phyloP scores from a whole-genome alignment of 2,113 vertebrate species.

The Hemiprocne comata region DNA sequence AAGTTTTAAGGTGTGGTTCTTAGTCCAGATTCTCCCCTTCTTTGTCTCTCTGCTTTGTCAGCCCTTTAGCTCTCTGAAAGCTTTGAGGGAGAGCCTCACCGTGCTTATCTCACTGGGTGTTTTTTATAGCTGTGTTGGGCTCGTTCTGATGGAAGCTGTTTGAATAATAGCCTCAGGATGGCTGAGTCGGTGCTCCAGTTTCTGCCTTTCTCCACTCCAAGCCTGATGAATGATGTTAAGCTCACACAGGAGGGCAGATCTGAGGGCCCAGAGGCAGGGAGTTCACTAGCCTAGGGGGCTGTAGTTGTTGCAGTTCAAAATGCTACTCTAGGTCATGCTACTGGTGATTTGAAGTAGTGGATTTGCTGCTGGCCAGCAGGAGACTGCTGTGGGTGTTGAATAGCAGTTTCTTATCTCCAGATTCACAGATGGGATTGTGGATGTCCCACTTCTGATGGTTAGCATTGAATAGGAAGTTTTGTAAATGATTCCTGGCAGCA shows the following conservation, averaged over 20 bases:
- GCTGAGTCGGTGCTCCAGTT: neutral
- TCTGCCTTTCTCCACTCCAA: neutral
- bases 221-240: neutral
- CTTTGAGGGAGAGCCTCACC: neutral
- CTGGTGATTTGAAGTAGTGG: neutral
- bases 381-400: slow-evolving; percentile 18
- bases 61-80: neutral
- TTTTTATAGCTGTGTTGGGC: neutral
- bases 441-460: slow-evolving; percentile 12
- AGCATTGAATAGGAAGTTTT: slow-evolving; percentile 52
- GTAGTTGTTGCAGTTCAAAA: neutral
- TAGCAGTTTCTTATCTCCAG: slow-evolving; percentile 45
- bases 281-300: neutral
- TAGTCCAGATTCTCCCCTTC: neutral
- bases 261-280: neutral
- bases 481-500: slow-evolving; percentile 58
- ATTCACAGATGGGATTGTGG: slow-evolving; percentile 38
- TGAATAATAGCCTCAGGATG: neutral
- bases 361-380: neutral
- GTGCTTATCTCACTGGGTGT: neutral
- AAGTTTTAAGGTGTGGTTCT: neutral
- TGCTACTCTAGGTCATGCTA: neutral
- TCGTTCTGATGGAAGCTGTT: neutral
- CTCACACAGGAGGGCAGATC: neutral
- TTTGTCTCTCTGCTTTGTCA: neutral